A percentile compares a stretch with the other conserved stretches of the same genome.
These are phyloP conservation scores for Willisornis vidua DNA, from an alignment of 2,113 vertebrate species.

Conservation along the genomic window DNA sequence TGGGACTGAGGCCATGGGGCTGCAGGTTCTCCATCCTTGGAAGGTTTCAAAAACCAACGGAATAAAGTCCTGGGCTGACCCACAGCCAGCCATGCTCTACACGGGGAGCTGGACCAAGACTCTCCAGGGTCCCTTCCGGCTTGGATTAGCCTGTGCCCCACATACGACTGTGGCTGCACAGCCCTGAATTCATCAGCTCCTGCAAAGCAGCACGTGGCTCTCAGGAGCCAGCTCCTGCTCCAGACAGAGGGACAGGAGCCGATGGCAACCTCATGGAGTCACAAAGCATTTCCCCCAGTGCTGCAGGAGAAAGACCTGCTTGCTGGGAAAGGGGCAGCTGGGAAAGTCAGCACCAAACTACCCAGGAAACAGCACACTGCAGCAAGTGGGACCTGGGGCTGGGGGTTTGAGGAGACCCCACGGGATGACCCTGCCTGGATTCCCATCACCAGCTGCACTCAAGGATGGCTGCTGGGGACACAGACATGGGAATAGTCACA, in stretches of 20 bases:
- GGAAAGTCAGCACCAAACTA: neutral
- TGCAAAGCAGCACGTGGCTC: rapidly evolving
- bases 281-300: neutral
- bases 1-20: neutral
- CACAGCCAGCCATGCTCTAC: neutral
- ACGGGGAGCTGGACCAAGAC: neutral
- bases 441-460: neutral
- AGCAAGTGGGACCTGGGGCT: neutral
- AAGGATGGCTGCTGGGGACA: neutral
- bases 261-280: neutral
- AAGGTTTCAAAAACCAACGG: neutral
- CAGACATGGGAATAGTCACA: neutral
- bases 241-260: neutral
- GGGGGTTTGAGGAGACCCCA: neutral
- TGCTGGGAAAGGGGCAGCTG: neutral
- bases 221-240: neutral
- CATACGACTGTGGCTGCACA: rapidly evolving
- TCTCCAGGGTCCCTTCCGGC: neutral
- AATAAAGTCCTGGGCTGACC: neutral
- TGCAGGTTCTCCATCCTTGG: neutral
- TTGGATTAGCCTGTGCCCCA: neutral
- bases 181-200: neutral
- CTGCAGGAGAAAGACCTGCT: neutral
- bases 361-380: neutral
- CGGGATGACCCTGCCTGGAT: neutral